A percentile compares a stretch with the other conserved stretches of the same genome.
Evolutionary conservation across 2,888 invertebrate genomes (phyloP).

Genomic region (Candidula unifasciata): DNA sequence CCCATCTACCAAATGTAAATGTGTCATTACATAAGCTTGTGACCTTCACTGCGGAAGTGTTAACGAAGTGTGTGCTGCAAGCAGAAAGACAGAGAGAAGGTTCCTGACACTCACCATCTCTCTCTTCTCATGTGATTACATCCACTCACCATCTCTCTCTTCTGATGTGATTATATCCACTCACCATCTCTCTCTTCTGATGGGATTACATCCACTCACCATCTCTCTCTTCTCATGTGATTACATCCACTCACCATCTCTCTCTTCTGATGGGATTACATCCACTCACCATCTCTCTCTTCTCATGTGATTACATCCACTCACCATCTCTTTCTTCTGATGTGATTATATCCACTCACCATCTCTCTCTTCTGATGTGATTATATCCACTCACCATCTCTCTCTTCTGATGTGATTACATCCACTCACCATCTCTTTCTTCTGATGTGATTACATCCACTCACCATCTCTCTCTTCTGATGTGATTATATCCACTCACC

Average conservation of each 20-base stretch:
- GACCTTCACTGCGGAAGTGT: too few relatives aligned
- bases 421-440: slow-evolving; percentile 89
- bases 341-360: slow-evolving; percentile 83
- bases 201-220: slow-evolving; percentile 82
- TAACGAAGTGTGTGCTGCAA: too few relatives aligned
- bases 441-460: slow-evolving; percentile 82
- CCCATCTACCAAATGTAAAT: too few relatives aligned
- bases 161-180: slow-evolving; percentile 82
- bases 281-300: slow-evolving; percentile 89
- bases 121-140: slow-evolving; percentile 83
- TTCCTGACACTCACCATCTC: slow-evolving; percentile 85
- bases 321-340: slow-evolving; percentile 90
- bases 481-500: slow-evolving; percentile 83
- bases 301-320: slow-evolving; percentile 82
- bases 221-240: slow-evolving; percentile 87
- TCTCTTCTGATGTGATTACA: slow-evolving; percentile 83
- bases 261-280: slow-evolving; percentile 81
- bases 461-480: slow-evolving; percentile 90
- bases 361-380: slow-evolving; percentile 87
- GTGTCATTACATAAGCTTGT: too few relatives aligned
- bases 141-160: slow-evolving; percentile 89
- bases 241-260: slow-evolving; percentile 85
- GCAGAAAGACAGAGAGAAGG: too few relatives aligned
- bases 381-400: slow-evolving; percentile 85
- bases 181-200: slow-evolving; percentile 89